Conservation (phyloP, 2,888 invertebrate genomes). For the Metopia argyrocephala region DNA sequence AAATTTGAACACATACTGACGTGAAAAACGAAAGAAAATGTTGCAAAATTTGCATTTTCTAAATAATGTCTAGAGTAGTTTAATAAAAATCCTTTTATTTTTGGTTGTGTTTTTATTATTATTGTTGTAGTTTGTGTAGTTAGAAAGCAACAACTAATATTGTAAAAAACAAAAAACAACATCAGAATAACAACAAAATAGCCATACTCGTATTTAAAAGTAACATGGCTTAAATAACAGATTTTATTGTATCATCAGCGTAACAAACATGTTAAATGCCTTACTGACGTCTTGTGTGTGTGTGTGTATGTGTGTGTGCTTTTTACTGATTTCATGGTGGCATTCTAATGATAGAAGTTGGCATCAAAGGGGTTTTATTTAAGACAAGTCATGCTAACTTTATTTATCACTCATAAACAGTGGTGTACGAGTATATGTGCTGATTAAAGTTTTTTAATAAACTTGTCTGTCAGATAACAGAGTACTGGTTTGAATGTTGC, state of each 20-base stretch:
- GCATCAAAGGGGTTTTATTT: constrained; percentile 8
- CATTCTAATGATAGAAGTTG: neutral
- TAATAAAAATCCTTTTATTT: constrained; percentile 34
- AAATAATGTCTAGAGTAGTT: constrained; percentile 65
- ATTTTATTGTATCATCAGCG: neutral
- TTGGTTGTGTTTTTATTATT: constrained; percentile 8
- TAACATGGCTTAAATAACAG: neutral
- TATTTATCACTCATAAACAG: constrained; percentile 42
- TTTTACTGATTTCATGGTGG: neutral
- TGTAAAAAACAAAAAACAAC: neutral
- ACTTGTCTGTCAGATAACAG: neutral
- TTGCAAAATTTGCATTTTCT: constrained; percentile 75
- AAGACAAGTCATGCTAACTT: constrained; percentile 41
- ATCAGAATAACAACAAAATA: neutral
- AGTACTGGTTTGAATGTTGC: neutral
- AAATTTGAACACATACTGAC: neutral
- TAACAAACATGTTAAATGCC: constrained; percentile 55
- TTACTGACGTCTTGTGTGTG: constrained; percentile 36
- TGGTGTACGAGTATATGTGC: neutral
- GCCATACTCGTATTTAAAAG: neutral
- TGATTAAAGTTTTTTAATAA: neutral
- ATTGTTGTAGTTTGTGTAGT: neutral
- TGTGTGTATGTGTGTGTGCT: neutral
- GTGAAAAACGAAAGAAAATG: constrained; percentile 26
- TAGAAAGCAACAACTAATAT: constrained; percentile 39